Evolutionary conservation across 2,797 vertebrate genomes (phyloP).

Genomic region (Cichlasoma orientale): DNA sequence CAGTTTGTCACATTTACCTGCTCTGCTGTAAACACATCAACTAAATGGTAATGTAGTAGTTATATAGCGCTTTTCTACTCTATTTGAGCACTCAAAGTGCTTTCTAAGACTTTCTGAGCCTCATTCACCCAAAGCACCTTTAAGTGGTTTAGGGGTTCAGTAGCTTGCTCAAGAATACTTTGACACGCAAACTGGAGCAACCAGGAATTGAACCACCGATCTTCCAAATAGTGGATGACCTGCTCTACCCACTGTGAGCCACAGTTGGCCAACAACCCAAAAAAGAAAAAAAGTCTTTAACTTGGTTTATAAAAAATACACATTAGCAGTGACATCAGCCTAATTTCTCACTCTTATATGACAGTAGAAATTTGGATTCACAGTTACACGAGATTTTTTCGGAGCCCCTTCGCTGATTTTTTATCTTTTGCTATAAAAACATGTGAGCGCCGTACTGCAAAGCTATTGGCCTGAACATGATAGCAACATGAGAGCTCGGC

Average conservation of each 20-base stretch:
- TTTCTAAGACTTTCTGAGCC: too few relatives aligned
- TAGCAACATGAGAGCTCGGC: slow-evolving; percentile 45
- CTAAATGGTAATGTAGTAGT: not conserved
- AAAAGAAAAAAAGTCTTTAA: not conserved
- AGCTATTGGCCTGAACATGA: slow-evolving; percentile 41
- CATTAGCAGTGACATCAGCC: not conserved
- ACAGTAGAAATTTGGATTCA: not conserved
- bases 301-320: not conserved
- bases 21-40: not conserved
- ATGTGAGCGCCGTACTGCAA: slow-evolving; percentile 15
- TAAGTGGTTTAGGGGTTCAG: not conserved
- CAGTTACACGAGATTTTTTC: not conserved
- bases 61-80: not conserved
- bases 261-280: not conserved
- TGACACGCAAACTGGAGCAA: not conserved
- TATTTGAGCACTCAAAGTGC: not conserved
- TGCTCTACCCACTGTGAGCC: too few relatives aligned
- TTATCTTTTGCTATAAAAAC: slow-evolving; percentile 7
- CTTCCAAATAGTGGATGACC: not conserved
- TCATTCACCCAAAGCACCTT: too few relatives aligned
- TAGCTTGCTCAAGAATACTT: not conserved
- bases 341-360: not conserved
- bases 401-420: not conserved
- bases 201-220: not conserved
- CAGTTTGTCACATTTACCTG: slow-evolving; percentile 30